Conservation (phyloP, 2,113 vertebrate species). For the Scopus umbretta region DNA sequence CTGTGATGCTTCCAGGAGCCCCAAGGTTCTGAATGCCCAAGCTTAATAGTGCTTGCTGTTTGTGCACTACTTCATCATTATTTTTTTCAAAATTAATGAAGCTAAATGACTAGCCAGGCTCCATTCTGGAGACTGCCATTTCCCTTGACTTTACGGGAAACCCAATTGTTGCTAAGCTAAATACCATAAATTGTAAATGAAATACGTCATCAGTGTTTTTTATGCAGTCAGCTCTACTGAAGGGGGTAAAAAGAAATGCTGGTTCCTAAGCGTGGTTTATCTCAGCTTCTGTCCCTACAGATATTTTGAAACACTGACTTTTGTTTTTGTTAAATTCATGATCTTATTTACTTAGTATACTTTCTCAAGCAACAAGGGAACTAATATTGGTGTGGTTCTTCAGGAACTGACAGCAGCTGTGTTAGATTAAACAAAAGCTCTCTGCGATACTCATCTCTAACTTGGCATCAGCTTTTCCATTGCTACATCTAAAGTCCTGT, state of each 20-base stretch:
- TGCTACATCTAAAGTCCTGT: neutral
- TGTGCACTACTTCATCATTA: neutral
- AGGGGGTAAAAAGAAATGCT: neutral
- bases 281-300: neutral
- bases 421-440: neutral
- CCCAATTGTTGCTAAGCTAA: neutral
- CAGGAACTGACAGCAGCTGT: neutral
- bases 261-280: neutral
- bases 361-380: neutral
- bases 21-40: neutral
- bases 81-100: neutral
- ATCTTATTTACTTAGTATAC: neutral
- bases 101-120: neutral
- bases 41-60: neutral
- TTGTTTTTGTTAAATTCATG: neutral
- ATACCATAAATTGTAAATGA: neutral
- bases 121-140: neutral
- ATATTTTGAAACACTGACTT: neutral
- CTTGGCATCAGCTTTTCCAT: neutral
- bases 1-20: neutral
- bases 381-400: neutral
- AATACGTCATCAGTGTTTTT: neutral
- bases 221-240: neutral
- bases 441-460: neutral
- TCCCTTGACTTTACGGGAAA: neutral